Base-by-base conservation (phyloP, 2,888 invertebrate species). In the Halocaridina rubra region DNA sequence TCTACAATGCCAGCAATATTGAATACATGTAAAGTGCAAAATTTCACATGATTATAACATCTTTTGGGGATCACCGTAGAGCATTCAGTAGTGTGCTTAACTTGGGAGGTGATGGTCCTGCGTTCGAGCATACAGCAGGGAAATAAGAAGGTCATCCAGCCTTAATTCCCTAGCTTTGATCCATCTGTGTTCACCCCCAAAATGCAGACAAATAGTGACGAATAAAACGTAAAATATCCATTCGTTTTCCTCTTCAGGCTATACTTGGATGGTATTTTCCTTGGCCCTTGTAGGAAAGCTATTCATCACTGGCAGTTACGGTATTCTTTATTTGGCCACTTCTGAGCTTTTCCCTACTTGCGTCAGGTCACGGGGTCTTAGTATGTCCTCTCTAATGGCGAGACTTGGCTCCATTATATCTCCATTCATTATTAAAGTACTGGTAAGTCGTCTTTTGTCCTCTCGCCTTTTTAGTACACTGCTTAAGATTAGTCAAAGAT, bases 341-440 rank as follows among this genome's bases (percentile, higher is more conserved):
- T 85, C 84, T 0, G 87, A 87, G 57, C 85, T 87, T 22, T 87
- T 85, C 85, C 87, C 87, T 22, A 87, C 87, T 8, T 82, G 85
- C 24, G 80, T 85, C 2, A 69, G 87, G 0, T 84, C 81, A 7
- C 7, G 85, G 4, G 87, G 85, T 29, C 85, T 80, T 67, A 85
- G 76, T 32, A 2, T 85, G 29, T 82, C 87, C 10, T 87, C 87
- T 13, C 64, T 87, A 85, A 85, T 87, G 82, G 87, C 85, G 30
- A 46, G 85, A 16, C 61, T 85, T 5, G 87, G 85, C 16, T 81
- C 85, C 80, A 76, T 82, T 64, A 10, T 81, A 10, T 79, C 87
- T 0, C 87, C 87, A 2, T 87, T 81, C 75, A 67, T 87, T 33
- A 81, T 84, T 16, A 75, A 84, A 53, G 39, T 84, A 10, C 39